Base-by-base conservation (phyloP, 1,140 invertebrate genomes). In the Drosophila repleta region DNA sequence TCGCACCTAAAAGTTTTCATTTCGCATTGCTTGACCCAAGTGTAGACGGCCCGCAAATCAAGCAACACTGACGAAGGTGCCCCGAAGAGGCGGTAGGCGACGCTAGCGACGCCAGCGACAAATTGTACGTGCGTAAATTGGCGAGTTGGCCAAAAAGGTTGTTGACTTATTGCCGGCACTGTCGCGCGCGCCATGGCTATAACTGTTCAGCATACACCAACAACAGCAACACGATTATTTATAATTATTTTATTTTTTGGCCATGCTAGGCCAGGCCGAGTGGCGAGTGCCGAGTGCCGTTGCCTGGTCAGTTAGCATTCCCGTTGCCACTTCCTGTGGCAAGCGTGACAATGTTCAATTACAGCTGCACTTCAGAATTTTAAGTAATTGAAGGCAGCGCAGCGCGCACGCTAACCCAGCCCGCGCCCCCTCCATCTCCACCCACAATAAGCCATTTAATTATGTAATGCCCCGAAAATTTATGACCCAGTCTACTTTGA, bases 261-360 rank as follows among this genome's bases (percentile, higher is more conserved):
- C 45, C 69, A 69, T 21, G 18, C 45, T 43, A 43, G 45, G 53
- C 13, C 4, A 4, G n/a, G 15, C 58, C 46, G 75, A 74, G 74
- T 84, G 69, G 76, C 81, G 81, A n/a, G n/a, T n/a, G n/a, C n/a
- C 46, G 77, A 74, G 74, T 85, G 70, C 82, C 81, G 82, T 80
- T 85, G 74, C 49, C 60, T 61, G 72, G 61, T 61, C 46, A 66
- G 79, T 55, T 55, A 13, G 21, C 62, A 35, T 41, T 53, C 62
- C 51, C 62, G 62, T 65, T 65, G 45, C 79, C 70, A 69, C 82
- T 84, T 87, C 81, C 83, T 82, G 75, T 56, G 56, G 63, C 35
- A 61, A 83, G 82, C 82, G 82, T 87, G 82, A 87, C 82, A 88
- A 79, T 79, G 83, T 87, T 88, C 82, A 87, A 87, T 87, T 87